Evolutionary conservation across 2,113 vertebrate genomes (phyloP).

Genomic region (Barbus barbus): DNA sequence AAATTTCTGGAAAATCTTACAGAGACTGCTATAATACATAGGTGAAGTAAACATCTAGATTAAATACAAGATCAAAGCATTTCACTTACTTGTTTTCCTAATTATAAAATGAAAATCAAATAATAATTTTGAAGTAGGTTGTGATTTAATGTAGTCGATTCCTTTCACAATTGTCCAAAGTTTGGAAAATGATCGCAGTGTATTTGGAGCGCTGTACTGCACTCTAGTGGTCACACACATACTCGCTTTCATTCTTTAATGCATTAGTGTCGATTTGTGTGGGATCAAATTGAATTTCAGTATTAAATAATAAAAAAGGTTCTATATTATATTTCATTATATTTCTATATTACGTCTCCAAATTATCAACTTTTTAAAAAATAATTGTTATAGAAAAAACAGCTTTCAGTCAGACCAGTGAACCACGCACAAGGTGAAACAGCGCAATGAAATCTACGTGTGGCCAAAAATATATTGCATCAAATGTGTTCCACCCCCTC

Average conservation of each 20-base stretch:
- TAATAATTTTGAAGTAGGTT: neutral
- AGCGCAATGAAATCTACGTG: neutral
- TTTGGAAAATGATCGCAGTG: neutral
- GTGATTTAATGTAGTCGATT: neutral
- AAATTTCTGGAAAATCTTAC: neutral
- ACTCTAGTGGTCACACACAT: conserved; percentile 33
- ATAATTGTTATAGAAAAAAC: no score
- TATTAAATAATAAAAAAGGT: neutral
- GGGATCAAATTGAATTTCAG: neutral
- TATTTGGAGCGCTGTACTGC: neutral
- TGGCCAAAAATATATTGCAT: neutral
- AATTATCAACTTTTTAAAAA: neutral
- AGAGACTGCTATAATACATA: neutral
- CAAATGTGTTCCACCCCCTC: no score
- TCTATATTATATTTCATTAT: neutral
- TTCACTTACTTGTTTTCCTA: neutral
- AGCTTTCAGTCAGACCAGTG: no score
- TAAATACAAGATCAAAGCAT: neutral
- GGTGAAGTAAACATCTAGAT: neutral
- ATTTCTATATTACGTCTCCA: neutral
- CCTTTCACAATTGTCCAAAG: neutral
- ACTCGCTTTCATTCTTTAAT: neutral
- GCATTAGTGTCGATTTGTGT: neutral
- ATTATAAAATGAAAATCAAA: neutral
- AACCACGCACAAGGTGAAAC: neutral